Percentiles rank a stretch among this genome's conserved stretches.
These are phyloP conservation scores for Eucidaris tribuloides DNA, from an alignment of 35 echinoderm and acorn worm genomes.

Conservation along the genomic window DNA sequence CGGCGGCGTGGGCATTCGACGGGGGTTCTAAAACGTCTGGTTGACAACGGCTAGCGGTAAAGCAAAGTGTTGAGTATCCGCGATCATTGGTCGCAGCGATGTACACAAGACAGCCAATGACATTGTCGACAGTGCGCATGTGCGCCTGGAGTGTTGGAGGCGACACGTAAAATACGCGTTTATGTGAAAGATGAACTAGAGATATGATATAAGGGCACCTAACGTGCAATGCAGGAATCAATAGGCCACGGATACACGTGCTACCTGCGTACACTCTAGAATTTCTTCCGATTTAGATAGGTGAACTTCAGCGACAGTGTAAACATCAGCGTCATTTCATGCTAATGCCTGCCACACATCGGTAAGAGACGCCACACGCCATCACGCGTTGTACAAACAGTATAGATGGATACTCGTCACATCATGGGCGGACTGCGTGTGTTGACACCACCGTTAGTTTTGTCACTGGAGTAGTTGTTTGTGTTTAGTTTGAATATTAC, in stretches of 20 bases:
- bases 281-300: too few relatives aligned
- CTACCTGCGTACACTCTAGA: not conserved
- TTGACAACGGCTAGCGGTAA: not conserved
- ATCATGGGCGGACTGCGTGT: not conserved
- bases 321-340: not conserved
- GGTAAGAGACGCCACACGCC: not conserved
- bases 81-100: not conserved
- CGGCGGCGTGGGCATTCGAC: not conserved
- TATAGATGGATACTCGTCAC: not conserved
- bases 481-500: too few relatives aligned
- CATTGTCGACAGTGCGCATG: not conserved
- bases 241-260: slow-evolving; percentile 19
- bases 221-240: slow-evolving; percentile 1
- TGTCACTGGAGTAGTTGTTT: not conserved
- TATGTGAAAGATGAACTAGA: slow-evolving; percentile 1
- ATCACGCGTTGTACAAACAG: not conserved
- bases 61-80: not conserved
- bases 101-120: not conserved
- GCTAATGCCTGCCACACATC: not conserved
- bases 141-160: not conserved
- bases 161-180: not conserved
- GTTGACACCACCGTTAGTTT: not conserved
- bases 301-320: not conserved
- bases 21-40: not conserved
- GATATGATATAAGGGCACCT: slow-evolving; percentile 14